Evolutionary conservation across 2,113 vertebrate species (phyloP), one percentile per base, ranked within the genome.

Genomic region (Columba livia): DNA sequence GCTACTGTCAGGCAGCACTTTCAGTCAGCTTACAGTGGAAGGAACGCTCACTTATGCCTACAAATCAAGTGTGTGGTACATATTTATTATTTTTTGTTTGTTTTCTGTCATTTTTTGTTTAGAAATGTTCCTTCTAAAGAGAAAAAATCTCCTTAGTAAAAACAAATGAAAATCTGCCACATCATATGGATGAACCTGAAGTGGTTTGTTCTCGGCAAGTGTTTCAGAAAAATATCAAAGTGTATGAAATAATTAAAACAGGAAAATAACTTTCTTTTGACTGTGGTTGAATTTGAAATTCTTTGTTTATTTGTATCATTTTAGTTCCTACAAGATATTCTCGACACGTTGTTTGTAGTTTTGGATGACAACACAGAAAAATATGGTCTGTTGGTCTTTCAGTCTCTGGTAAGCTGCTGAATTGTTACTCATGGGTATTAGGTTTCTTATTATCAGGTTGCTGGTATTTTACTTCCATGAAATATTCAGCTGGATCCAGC

Each of bases 341-440:
- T 99, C 65, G 99, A 99, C 96, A 99, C 99, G 0, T 97, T 99
- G 47, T 99, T 99, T 94, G 99, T 99, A 81, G 99, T 99, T 97
- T 97, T 99, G 97, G 99, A 99, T 97, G 99, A 99, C 95, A 99
- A 99, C 96, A 99, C 99, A 29, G 99, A 99, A 96, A 99, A 99
- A 96, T 99, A 99, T 7, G 99, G 99, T 51, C 98, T 99, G 7
- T 93, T 99, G 95, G 99, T 99, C 96, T 99, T 99, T 96, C 99
- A 99, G 96, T 99, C 99, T 90, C 97, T 99, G 99, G 99, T 99
- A 98, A 98, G 99, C 34, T 65, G 29, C 73, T 85, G 61, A 28
- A 80, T 85, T 61, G 36, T 36, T 83, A 24, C 66, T 75, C 32
- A 26, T 24, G 14, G 29, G 47, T 21, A 86, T 57, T 78, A 53